Conservation (phyloP, 2,797 vertebrate genomes). For the Sebastes jordani region DNA sequence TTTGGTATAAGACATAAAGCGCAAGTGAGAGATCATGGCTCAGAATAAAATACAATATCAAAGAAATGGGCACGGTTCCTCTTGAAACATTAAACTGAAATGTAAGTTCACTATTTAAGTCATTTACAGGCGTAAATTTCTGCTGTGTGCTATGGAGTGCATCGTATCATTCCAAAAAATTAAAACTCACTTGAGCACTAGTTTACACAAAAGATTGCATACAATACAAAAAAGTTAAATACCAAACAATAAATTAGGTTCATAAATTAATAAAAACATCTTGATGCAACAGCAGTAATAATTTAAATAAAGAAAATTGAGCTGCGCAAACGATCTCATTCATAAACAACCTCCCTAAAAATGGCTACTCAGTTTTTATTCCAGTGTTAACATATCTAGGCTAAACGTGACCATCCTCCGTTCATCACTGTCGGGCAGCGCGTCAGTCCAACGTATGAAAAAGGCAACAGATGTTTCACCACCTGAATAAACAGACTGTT, state of each 20-base stretch:
- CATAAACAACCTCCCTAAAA: slow-evolving; percentile 46
- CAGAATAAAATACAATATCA: slow-evolving; percentile 57
- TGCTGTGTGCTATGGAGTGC: slow-evolving; percentile 45
- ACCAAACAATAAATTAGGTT: slow-evolving; percentile 84
- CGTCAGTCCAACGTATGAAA: slow-evolving; percentile 15
- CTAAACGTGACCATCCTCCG: slow-evolving; percentile 31
- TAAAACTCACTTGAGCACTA: slow-evolving; percentile 46
- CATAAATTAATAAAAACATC: slow-evolving; percentile 79
- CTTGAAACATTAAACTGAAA: slow-evolving; percentile 56
- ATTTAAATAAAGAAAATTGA: slow-evolving; percentile 75
- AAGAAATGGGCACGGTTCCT: slow-evolving; percentile 54
- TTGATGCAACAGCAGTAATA: slow-evolving; percentile 70
- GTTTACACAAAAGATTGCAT: slow-evolving; percentile 58
- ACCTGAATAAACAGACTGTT: slow-evolving; percentile 42
- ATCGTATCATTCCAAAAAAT: slow-evolving; percentile 40
- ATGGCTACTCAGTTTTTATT: slow-evolving; percentile 68
- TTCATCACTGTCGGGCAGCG: slow-evolving; percentile 17
- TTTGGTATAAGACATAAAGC: slow-evolving; percentile 57
- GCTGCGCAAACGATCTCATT: slow-evolving; percentile 73
- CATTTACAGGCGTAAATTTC: slow-evolving; percentile 48
- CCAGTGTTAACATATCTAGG: slow-evolving; percentile 74
- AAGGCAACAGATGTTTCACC: slow-evolving; percentile 43
- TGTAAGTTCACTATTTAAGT: slow-evolving; percentile 46
- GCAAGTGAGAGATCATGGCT: slow-evolving; percentile 64
- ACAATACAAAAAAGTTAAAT: slow-evolving; percentile 75